These are phyloP conservation scores for Symphodus melops DNA, from an alignment of 2,113 vertebrate species.

Conservation along the genomic window DNA sequence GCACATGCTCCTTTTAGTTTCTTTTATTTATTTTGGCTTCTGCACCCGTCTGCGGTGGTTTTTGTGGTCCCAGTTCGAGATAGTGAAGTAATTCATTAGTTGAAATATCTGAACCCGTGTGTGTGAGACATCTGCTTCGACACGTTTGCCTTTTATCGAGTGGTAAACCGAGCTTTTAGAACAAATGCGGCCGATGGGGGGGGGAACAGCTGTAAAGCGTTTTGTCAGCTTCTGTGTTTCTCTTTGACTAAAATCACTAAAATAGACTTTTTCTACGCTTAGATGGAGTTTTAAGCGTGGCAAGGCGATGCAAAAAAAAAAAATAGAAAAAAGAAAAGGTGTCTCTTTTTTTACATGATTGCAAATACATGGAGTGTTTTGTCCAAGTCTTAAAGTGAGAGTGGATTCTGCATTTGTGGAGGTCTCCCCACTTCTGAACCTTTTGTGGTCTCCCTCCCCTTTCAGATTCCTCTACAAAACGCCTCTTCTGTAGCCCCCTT, in stretches of 20 bases:
- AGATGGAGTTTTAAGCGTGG: constrained; percentile 74
- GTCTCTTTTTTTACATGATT: too few species aligned
- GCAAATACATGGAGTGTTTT: too few species aligned
- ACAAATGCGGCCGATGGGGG: too few species aligned
- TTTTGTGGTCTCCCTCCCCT: constrained; percentile 66
- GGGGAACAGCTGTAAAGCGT: constrained; percentile 84
- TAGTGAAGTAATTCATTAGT: constrained; percentile 89
- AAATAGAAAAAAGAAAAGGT: too few species aligned
- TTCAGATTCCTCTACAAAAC: constrained; percentile 63
- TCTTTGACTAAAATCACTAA: constrained; percentile 39
- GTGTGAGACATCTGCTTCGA: constrained; percentile 86
- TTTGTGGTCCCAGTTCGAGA: constrained; percentile 91
- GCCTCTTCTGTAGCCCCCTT: constrained; percentile 15
- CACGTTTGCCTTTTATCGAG: constrained; percentile 90
- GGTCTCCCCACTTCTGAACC: constrained; percentile 63
- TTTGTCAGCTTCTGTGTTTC: constrained; percentile 81
- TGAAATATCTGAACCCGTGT: constrained; percentile 73
- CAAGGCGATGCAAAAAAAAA: constrained; percentile 79
- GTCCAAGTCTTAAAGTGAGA: constrained; percentile 30
- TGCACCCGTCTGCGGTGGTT: constrained; percentile 48
- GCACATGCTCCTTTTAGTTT: constrained; percentile 75
- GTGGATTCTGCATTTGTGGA: constrained; percentile 41
- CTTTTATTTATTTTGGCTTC: constrained; percentile 43
- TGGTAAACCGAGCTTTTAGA: constrained; percentile 80
- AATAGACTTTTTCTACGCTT: constrained; percentile 86